Conservation (phyloP, 2,113 vertebrate species). For the Elaphurus davidianus region DNA sequence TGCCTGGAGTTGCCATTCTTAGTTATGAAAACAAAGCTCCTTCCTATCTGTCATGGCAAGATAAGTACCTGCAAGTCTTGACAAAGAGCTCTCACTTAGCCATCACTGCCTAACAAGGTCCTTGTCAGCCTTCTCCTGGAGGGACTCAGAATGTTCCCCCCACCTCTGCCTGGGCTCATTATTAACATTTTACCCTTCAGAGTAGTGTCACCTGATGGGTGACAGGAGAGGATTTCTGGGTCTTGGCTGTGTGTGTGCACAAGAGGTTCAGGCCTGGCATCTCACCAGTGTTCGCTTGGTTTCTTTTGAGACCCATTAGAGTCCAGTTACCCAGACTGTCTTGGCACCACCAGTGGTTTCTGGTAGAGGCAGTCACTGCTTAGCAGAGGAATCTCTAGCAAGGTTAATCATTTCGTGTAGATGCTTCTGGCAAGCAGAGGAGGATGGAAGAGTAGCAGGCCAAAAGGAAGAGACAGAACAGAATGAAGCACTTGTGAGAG, state of each 20-base stretch:
- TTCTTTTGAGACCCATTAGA: neutral
- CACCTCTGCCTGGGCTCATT: neutral
- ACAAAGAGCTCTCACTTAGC: neutral
- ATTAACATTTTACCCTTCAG: neutral
- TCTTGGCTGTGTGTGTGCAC: neutral
- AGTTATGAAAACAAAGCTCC: slow-evolving; percentile 10
- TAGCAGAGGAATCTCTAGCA: neutral
- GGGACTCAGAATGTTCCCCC: neutral
- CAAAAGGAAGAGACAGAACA: neutral
- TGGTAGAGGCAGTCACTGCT: neutral
- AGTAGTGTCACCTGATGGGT: neutral
- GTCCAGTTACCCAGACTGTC: neutral
- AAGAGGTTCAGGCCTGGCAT: neutral
- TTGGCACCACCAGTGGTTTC: neutral
- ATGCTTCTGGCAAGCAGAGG: neutral
- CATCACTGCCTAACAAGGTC: neutral
- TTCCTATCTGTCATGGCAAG: neutral
- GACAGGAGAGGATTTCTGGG: neutral
- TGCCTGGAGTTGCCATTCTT: neutral
- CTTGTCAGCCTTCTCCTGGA: neutral
- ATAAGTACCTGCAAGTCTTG: neutral
- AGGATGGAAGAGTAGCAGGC: neutral
- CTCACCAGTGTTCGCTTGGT: neutral
- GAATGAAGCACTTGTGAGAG: neutral
- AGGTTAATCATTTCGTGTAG: neutral